Conservation (phyloP, 2,888 invertebrate species). For the Labia minor region DNA sequence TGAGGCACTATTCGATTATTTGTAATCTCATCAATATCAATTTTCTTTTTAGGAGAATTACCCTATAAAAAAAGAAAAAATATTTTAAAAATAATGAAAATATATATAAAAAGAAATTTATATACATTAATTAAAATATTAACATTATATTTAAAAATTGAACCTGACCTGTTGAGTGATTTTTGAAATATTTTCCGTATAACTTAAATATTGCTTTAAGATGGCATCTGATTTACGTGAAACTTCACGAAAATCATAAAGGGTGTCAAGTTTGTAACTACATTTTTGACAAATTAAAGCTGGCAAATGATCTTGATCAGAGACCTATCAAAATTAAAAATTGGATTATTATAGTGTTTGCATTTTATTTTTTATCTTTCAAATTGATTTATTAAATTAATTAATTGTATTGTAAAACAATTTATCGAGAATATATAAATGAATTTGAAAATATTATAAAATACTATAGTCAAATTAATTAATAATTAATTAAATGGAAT, state of each 20-base stretch:
- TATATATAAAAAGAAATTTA: conserved; percentile 15
- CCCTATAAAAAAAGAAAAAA: background rate
- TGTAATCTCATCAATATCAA: background rate
- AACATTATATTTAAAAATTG: background rate
- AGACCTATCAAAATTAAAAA: conserved; percentile 48
- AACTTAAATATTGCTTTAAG: conserved; percentile 62
- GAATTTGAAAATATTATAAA: too few relatives aligned
- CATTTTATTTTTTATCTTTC: too few relatives aligned
- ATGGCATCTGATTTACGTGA: conserved; percentile 65
- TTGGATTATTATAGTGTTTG: conserved; percentile 22
- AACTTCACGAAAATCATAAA: conserved; percentile 64
- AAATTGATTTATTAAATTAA: too few relatives aligned
- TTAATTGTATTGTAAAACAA: too few relatives aligned
- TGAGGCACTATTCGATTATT: background rate
- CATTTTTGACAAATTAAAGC: conserved; percentile 67
- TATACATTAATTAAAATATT: conserved; percentile 16
- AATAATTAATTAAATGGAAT: too few relatives aligned
- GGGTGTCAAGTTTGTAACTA: conserved; percentile 61
- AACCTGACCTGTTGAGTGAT: conserved; percentile 49
- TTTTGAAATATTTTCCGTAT: conserved; percentile 51
- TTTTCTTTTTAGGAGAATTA: background rate
- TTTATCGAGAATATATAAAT: too few relatives aligned
- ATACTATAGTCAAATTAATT: too few relatives aligned
- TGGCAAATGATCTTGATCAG: conserved; percentile 64
- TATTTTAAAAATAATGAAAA: conserved; percentile 25